A percentile compares a stretch with the other conserved stretches of the same genome.
Evolutionary conservation across 2,888 invertebrate species (phyloP).

Genomic region (Andrena dorsata): DNA sequence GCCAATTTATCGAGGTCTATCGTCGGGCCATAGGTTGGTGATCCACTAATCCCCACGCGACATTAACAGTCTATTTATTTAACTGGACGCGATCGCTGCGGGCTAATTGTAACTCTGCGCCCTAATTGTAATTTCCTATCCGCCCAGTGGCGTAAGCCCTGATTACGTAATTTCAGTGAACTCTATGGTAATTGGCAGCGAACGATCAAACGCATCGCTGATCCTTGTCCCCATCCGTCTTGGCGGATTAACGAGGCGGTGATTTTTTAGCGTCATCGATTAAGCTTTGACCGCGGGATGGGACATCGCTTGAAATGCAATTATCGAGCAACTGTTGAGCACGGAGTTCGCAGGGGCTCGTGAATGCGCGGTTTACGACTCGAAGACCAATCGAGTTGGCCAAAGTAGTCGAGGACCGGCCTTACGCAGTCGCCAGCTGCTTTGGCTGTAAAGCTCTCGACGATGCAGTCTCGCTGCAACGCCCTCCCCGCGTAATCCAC

Average conservation of each 20-base stretch:
- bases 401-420: slow-evolving; percentile 19
- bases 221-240: neutral
- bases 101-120: slow-evolving; percentile 38
- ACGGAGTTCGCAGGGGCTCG: neutral
- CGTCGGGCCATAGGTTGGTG: neutral
- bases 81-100: slow-evolving; percentile 26
- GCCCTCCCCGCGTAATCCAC: slow-evolving; percentile 5
- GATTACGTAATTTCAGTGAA: slow-evolving; percentile 43
- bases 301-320: slow-evolving; percentile 14
- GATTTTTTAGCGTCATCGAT: neutral
- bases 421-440: slow-evolving; percentile 55
- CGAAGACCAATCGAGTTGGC: slow-evolving; percentile 55
- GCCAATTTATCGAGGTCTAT: neutral
- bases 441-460: slow-evolving; percentile 53
- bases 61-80: slow-evolving; percentile 45
- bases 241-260: neutral
- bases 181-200: slow-evolving; percentile 23
- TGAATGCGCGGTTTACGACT: slow-evolving; percentile 44
- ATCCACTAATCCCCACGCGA: slow-evolving; percentile 11
- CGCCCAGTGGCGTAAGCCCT: slow-evolving; percentile 25
- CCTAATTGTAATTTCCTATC: slow-evolving; percentile 58
- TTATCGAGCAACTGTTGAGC: slow-evolving; percentile 17
- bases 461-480: slow-evolving; percentile 8
- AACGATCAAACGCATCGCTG: neutral
- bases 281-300: neutral